phyloP scores from a whole-genome alignment of 2,888 invertebrate genomes.

The Lepidocyrtinus sp. region DNA sequence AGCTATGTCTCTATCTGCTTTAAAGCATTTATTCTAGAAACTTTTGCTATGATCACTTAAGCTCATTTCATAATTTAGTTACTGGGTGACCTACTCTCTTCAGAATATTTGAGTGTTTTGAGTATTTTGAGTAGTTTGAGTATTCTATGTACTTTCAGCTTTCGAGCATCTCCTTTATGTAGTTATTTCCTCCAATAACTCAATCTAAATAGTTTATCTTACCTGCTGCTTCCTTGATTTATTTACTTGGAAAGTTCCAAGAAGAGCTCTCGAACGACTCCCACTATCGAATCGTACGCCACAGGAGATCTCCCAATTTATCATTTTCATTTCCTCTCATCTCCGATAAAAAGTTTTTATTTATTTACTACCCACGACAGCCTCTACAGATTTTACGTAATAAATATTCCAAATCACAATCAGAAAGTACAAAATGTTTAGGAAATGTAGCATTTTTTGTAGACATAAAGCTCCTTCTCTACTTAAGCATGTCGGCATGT shows the following conservation, averaged over 20 bases:
- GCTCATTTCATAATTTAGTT: no score
- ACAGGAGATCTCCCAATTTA: no score
- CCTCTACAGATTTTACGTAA: not conserved
- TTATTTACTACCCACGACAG: not conserved
- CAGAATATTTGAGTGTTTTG: not conserved
- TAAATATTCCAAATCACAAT: not conserved
- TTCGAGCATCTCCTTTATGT: no score
- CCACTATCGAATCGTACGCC: no score
- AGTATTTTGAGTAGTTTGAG: not conserved
- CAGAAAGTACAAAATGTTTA: not conserved
- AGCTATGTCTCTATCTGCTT: no score
- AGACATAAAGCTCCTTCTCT: not conserved
- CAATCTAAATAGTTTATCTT: not conserved
- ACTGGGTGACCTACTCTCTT: slow-evolving; percentile 1
- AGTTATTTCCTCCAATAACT: no score
- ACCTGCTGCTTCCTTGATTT: slow-evolving; percentile 5
- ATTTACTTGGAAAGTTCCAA: no score
- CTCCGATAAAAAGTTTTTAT: not conserved
- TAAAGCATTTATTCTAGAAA: no score
- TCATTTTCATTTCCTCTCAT: not conserved
- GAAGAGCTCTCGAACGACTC: no score
- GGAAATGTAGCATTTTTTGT: not conserved
- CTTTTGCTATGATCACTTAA: no score
- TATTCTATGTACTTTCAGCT: no score
- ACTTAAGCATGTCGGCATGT: not conserved